These are phyloP conservation scores for Eucidaris tribuloides DNA, from an alignment of 35 echinoderm and acorn worm genomes.

Conservation along the genomic window DNA sequence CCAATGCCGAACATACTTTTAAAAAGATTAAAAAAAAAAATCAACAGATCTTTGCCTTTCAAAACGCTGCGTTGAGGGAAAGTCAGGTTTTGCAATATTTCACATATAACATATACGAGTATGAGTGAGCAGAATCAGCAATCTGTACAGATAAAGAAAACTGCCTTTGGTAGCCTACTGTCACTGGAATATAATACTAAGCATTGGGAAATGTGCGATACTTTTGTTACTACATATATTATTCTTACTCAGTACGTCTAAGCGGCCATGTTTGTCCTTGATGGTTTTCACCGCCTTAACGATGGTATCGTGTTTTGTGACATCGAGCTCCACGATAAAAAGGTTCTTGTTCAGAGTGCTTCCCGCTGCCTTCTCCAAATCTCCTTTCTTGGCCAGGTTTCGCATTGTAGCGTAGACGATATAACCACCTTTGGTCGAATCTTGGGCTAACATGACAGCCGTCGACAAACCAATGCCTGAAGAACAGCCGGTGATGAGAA, in stretches of 20 bases:
- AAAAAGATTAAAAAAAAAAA: too few species aligned
- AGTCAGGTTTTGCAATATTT: too few species aligned
- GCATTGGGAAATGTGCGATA: too few species aligned
- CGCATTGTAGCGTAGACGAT: conserved; percentile 39
- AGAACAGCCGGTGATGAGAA: not conserved
- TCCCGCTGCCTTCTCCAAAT: conserved; percentile 25
- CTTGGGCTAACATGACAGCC: not conserved
- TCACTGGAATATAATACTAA: too few species aligned
- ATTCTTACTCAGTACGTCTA: conserved; percentile 39
- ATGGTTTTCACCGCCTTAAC: not conserved
- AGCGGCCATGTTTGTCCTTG: not conserved
- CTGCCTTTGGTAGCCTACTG: too few species aligned
- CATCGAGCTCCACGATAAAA: conserved; percentile 20
- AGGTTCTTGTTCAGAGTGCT: conserved; percentile 25
- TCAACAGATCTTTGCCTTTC: too few species aligned
- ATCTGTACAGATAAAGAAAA: too few species aligned
- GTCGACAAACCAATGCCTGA: not conserved
- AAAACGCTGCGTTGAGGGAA: too few species aligned
- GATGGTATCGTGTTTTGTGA: conserved; percentile 26
- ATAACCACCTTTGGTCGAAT: not conserved
- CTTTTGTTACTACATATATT: too few species aligned
- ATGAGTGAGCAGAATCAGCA: too few species aligned
- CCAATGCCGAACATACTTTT: too few species aligned
- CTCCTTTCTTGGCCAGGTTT: conserved; percentile 34
- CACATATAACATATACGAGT: too few species aligned